Evolutionary conservation across 1,140 invertebrate species (phyloP), one percentile per base, ranked within the genome.

Genomic region (Argopecten irradians): DNA sequence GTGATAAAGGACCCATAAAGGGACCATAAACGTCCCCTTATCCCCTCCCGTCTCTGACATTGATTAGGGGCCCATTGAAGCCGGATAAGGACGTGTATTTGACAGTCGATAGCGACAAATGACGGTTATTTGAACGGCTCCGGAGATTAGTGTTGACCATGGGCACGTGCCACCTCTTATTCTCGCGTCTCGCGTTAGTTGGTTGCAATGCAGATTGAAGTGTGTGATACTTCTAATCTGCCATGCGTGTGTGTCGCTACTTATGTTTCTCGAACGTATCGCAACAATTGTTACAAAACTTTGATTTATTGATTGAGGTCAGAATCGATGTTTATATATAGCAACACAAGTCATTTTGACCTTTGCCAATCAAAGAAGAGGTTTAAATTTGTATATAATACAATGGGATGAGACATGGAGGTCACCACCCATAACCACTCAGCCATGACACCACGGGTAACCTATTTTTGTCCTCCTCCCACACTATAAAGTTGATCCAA

Each of bases 51-150:
- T 71, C 22, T 71, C 55, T 71, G 55, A n/a, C 22, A 71, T 22
- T 71, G 55, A 71, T 71, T 71, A 71, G n/a, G 55, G 55, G 55
- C 55, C 55, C 55, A 71, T 71, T 71, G 55, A 71, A 71, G n/a
- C 22, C n/a, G 55, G 55, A 71, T 71, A 71, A 71, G 55, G 55
- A 71, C 55, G 55, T 71, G 55, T 71, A 71, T 71, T 71, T 71
- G 55, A 71, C 55, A 71, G 55, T 71, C 22, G 13, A n/a, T 71
- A 71, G 55, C 55, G 55, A 71, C 55, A 71, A 71, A 71, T 71
- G 55, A 71, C 55, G 55, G 55, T n/a, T 71, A 71, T 71, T 71
- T n/a, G 55, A 71, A 71, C 55, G 22, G n/a, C n/a, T 71, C 55
- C 55, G 55, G 55, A 71, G 55, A 71, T 71, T 71, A 71, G 55